phyloP scores from a whole-genome alignment of 2,888 invertebrate genomes.

The Brenthis daphne region DNA sequence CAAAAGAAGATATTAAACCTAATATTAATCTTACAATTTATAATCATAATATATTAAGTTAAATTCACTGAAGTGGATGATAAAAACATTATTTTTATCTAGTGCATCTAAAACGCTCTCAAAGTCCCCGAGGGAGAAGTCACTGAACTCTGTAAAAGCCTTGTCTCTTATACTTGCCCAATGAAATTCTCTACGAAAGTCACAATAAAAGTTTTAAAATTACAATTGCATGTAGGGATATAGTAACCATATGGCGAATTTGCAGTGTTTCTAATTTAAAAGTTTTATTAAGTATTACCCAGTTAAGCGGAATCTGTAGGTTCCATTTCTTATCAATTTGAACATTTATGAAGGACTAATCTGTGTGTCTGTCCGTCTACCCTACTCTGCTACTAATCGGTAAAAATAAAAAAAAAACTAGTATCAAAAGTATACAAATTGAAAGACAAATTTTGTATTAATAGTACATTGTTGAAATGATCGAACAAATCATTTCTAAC shows the following conservation, averaged over 20 bases:
- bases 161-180: slow-evolving; percentile 44
- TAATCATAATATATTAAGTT: neutral
- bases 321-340: no score
- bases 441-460: neutral
- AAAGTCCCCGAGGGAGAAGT: slow-evolving; percentile 36
- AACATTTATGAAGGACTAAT: no score
- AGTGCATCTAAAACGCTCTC: slow-evolving; percentile 13
- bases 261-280: no score
- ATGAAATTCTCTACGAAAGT: slow-evolving; percentile 2
- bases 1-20: no score
- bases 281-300: no score
- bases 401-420: neutral
- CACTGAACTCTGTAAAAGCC: slow-evolving; percentile 44
- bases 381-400: no score
- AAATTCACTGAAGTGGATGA: neutral
- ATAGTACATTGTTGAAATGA: neutral
- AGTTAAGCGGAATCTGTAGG: no score
- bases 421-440: neutral
- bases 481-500: slow-evolving; percentile 28
- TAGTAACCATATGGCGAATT: neutral
- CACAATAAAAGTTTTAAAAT: slow-evolving; percentile 5
- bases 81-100: slow-evolving; percentile 22
- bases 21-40: no score
- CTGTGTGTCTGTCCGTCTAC: no score
- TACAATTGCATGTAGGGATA: neutral